Evolutionary conservation across 2,797 vertebrate species (phyloP), one percentile per base, ranked within the genome.

Genomic region (Myotis pilosus): DNA sequence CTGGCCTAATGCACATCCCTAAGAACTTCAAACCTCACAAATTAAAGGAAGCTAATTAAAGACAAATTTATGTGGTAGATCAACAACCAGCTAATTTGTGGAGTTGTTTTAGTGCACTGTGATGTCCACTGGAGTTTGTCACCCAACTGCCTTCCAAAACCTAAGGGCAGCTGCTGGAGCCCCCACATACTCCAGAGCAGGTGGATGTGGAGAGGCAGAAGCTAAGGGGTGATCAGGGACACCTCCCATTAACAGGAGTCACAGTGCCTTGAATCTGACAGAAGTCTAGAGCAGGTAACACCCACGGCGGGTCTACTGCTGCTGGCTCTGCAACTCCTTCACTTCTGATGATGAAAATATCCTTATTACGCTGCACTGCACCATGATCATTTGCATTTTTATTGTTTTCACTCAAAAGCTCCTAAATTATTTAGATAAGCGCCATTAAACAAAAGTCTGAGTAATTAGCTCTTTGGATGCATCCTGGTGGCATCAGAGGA

Each of bases 391-490:
- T 97, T 95, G 92, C 94, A 97, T 97, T 94, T 97, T 96, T 96
- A 96, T 96, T 97, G 94, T 97, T 97, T 97, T 96, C 90, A 94
- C 80, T 96, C 92, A 88, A 89, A 96, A 95, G 83, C 89, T 91
- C 82, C 88, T 81, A 94, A 95, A 89, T 96, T 95, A 92, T 96
- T 96, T 94, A 96, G 95, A 96, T 96, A 96, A 97, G 96, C 95
- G 92, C 94, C 87, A 92, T 89, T 97, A 96, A 96, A 85, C 95
- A 93, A 93, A 96, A 96, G 94, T 92, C 89, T 91, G 92, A 95
- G 71, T 94, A 95, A 96, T 97, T 96, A 96, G 95, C 82, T 91
- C 75, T 94, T 96, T 74, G 86, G 87, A 91, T 92, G 86, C 44
- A 72, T 94, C 71, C 91, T 96, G 49, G 87, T 96, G 83, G 95